Base-by-base conservation (phyloP, 2,797 vertebrate genomes). In the Lophius americanus region DNA sequence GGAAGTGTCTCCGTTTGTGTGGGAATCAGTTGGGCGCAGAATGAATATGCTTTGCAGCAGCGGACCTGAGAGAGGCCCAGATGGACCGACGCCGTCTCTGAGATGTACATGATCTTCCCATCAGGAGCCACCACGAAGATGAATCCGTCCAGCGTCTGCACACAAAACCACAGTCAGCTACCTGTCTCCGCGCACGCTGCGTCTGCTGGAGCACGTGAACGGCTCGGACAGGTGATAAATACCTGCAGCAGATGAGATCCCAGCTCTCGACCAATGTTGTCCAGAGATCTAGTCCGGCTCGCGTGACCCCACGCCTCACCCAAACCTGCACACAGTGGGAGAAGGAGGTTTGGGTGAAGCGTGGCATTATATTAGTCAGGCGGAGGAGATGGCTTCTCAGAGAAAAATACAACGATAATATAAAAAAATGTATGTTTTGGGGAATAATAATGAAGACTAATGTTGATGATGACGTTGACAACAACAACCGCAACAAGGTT, bases 51-150 rank as follows among this genome's bases (percentile, higher is more conserved):
- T 23, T 38, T 9, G n/a, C 12, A 3, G n/a, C 44, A 38, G 67
- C 83, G 64, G 94, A 98, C 97, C 97, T 99, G 98, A 83, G 98
- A 99, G 78, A 99, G 92, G 71, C 97, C 98, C 87, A 98, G 90
- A 83, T 99, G 98, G 73, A 99, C 98, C 1, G 98, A 99, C 4
- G 98, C 98, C 0, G 97, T 99, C 86, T 99, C 98, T 0, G 98
- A 99, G 79, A 99, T 99, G 91, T 99, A 99, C 97, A 99, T 98
- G 75, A 99, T 99, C 92, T 99, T 99, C 64, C 98, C 98, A 82
- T 99, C 98, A 0, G 98, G 97, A 68, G 98, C 98, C 80, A 99
- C 97, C 9, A 99, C 98, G 51, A 99, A 99, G 88, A 99, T 98
- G 88, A 99, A 99, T 63, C 98, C 98, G 52, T 99, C 98, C 91